Base-by-base conservation (phyloP, 53 echinoderm and acorn worm species). In the Apostichopus leukothele region DNA sequence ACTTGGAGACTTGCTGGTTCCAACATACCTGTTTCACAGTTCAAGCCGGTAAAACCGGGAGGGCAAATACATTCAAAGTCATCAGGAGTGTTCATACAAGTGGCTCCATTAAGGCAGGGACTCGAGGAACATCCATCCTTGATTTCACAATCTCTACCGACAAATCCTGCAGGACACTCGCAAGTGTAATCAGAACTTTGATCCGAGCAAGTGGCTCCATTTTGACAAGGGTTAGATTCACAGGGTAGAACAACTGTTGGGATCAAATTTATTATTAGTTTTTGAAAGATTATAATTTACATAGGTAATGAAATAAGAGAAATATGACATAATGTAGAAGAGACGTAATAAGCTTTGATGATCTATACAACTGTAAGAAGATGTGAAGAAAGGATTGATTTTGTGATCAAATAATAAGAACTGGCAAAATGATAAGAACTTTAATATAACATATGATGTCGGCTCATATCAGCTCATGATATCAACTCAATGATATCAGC, bases 71-170 rank as follows among this genome's bases (percentile, higher is more conserved):
- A 81, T 14, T 54, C 25, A 25, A 81, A 81, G 23, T 59, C 25
- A 9, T 21, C 54, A 1, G 11, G 55, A 6, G 54, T 54, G 60
- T 81, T 81, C 60, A 59, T 25, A 23, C 81, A 81, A 21, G 81
- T 81, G 10, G 81, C 81, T 22, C 60, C 81, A 81, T 81, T 81
- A 20, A 20, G 81, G 23, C 81, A 81, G 3, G 81, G 81, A 54
- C 22, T 23, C 7, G 81, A 81, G 60, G 54, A 54, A 54, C 81
- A 81, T 19, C 71, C 71, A 6, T 71, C 71, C 71, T 18, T 71
- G 71, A 18, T 90, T 87, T 92, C 92, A 87, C 92, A 92, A 55
- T 92, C 87, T 9, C 50, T 87, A 50, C 92, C 92, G 67, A 75
- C 81, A 50, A 86, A 90, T 18, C 93, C 90, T 54, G 51, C 59